Percentiles rank a stretch among this genome's conserved stretches.
These are phyloP conservation scores for Sylvia borin DNA, from an alignment of 2,797 vertebrate species.

Conservation along the genomic window DNA sequence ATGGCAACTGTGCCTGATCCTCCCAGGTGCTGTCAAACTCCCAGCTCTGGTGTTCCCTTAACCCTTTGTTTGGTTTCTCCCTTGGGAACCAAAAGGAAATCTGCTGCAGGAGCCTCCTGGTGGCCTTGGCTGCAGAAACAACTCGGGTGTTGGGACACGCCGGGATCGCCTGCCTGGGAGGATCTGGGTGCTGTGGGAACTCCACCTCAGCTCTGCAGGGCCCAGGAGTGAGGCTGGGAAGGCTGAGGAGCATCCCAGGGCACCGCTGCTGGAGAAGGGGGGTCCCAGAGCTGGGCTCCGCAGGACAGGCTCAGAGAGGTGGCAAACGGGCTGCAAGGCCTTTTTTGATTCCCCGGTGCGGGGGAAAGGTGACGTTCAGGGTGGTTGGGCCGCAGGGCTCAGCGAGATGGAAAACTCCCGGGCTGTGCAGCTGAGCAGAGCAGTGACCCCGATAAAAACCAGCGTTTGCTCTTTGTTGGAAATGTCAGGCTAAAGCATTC, in stretches of 20 bases:
- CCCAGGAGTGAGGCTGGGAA: background rate
- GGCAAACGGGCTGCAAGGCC: background rate
- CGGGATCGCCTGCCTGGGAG: background rate
- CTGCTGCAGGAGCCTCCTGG: background rate
- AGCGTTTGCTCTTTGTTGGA: background rate
- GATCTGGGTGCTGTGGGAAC: accelerated
- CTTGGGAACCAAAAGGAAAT: background rate
- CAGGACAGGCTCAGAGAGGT: background rate
- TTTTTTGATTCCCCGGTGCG: accelerated
- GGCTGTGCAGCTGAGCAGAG: background rate
- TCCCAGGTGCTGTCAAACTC: background rate
- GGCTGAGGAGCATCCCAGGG: background rate
- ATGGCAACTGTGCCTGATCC: background rate
- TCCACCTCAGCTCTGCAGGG: accelerated
- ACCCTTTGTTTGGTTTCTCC: background rate
- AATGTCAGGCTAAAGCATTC: background rate
- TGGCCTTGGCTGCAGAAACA: background rate
- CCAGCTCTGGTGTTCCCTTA: background rate
- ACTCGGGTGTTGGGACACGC: background rate
- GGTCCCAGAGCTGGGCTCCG: background rate
- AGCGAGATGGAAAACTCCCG: accelerated
- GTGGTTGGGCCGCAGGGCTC: background rate
- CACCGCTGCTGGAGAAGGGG: background rate
- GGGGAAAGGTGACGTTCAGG: background rate
- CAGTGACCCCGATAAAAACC: accelerated